A percentile compares a stretch with the other conserved stretches of the same genome.
Conservation (phyloP, 2,888 invertebrate genomes). For the Tineola bisselliella region DNA sequence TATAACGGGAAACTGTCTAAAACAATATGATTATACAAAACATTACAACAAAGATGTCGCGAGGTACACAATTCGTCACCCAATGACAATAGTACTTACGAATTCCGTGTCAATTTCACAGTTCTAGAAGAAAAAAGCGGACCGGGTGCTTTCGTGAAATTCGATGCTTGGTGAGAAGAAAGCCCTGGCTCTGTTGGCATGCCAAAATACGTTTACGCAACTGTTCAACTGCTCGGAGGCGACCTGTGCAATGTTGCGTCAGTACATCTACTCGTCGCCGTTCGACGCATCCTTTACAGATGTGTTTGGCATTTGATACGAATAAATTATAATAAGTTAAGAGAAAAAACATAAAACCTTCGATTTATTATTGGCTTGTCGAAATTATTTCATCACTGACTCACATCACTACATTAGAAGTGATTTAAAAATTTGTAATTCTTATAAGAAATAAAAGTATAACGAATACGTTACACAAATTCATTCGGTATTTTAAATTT, state of each 20-base stretch:
- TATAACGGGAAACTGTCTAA: not conserved
- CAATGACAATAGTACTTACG: not conserved
- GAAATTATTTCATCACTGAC: not conserved
- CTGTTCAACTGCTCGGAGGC: not conserved
- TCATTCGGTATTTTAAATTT: too few species aligned
- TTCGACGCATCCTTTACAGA: not conserved
- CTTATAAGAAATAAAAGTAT: too few species aligned
- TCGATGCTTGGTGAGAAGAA: conserved; percentile 5
- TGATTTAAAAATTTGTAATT: too few species aligned
- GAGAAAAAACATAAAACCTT: conserved; percentile 3
- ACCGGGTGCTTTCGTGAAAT: conserved; percentile 9
- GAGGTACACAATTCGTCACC: conserved; percentile 10
- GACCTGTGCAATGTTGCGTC: conserved; percentile 4
- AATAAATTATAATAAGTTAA: not conserved
- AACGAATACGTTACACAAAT: too few species aligned
- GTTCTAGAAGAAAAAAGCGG: not conserved
- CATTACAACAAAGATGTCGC: not conserved
- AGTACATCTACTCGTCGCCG: not conserved
- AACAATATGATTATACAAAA: not conserved
- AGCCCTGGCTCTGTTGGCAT: not conserved
- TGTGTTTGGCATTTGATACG: conserved; percentile 8
- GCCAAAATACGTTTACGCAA: conserved; percentile 8
- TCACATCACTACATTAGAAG: too few species aligned
- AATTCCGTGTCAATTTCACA: conserved; percentile 12
- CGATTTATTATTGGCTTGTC: not conserved